Evolutionary conservation across 2,113 vertebrate species (phyloP), one percentile per base, ranked within the genome.

Genomic region (Aspiorhynchus laticeps): DNA sequence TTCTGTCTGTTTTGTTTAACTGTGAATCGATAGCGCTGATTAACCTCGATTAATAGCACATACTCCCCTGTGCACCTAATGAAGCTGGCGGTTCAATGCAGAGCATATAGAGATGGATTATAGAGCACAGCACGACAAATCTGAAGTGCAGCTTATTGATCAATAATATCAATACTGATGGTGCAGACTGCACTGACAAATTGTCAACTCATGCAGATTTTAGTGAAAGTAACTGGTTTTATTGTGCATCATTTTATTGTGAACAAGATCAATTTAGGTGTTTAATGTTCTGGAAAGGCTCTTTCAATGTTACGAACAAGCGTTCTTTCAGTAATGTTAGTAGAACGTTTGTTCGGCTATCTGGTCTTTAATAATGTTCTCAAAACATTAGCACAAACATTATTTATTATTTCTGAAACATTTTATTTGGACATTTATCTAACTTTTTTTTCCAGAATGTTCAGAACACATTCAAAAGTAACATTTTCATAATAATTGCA

Each of bases 1-100:
- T 71, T 59, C 67, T 36, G 65, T 69, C 36, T 53, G 21, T 33
- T 86, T 59, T 43, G 14, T 71, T 86, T 36, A 80, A 26, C 51
- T n/a, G 24, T 69, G 38, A 48, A 53, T 56, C 65, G 9, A 80
- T 41, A 51, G 46, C 24, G 3, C 26, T 19, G 61, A 86, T 79
- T 86, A 69, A 86, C 75, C 38, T 61, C 10, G 59, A 11, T 24
- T 59, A 74, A 59, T 75, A 38, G 14, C 65, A 75, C 15, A 56
- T 59, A 43, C 69, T 51, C 48, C 67, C 24, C 15, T 2, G 3
- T 26, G 11, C 7, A 61, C 9, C 76, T 33, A 31, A 53, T 7
- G 19, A 31, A 77, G 26, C 76, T 14, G 6, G 1, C 26, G 17
- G 41, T 31, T 51, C 43, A 77, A 19, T 77, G 15, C 48, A 6